Base-by-base conservation (phyloP, 2,888 invertebrate species). In the Pseudoips prasinana region DNA sequence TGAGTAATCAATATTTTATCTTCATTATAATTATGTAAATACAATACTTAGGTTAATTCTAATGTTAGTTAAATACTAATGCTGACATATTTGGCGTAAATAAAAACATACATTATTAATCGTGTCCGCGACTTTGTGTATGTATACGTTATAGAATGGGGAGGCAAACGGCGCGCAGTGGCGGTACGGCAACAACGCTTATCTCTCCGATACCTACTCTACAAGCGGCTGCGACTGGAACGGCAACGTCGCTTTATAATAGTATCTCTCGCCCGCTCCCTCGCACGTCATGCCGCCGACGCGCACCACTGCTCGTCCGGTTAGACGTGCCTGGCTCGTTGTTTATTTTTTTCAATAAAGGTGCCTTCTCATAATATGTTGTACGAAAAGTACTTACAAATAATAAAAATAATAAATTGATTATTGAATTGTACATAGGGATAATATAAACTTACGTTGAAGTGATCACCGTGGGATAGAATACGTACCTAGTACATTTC, bases 201-300 rank as follows among this genome's bases (percentile, higher is more conserved):
- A 51, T 51, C 47, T 53, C 42, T 48, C 29, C 19, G 9, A 34
- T 38, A 29, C 33, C 18, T 8, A 24, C 36, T 28, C 30, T 40
- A 46, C 42, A 14, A 35, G 53, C 46, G 64, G 58, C 65, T 56
- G 57, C 54, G 58, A 47, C 49, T 74, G 46, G 57, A 74, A 61
- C 54, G 77, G 79, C 80, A 80, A 78, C 79, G 53, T 35, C 72
- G 73, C 77, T 11, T 70, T 74, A 69, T 53, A 69, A 61, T 66
- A 61, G 61, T 56, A 58, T 66, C 46, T 60, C 59, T 64, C 46
- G 43, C 58, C 50, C 57, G 56, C 61, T 66, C 58, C 27, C 48
- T 54, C 59, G 50, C 63, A 62, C 64, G 66, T 69, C 68, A 69
- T 5, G 66, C 50, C 14, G 66, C 50, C 66, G 71, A 65, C 61